A percentile compares a stretch with the other conserved stretches of the same genome.
Evolutionary conservation across 2,113 vertebrate species (phyloP).

Genomic region (Miniopterus natalensis): DNA sequence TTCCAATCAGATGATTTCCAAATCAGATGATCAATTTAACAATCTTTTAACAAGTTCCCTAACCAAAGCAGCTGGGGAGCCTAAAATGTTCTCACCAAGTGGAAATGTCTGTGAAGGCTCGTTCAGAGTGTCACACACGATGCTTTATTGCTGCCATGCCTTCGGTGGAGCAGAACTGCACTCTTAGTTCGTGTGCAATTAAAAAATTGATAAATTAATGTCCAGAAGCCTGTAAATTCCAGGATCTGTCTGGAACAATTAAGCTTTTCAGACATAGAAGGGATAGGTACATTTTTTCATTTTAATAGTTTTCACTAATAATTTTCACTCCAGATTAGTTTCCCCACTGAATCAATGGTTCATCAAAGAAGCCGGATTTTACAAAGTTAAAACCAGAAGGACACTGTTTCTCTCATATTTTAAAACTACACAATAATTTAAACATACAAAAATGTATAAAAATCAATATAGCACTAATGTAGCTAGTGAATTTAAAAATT

Average conservation of each 20-base stretch:
- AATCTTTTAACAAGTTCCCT: background rate
- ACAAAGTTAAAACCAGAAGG: background rate
- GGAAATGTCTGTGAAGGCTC: background rate
- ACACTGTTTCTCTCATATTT: background rate
- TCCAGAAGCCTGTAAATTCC: background rate
- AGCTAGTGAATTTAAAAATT: background rate
- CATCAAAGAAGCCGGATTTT: conserved; percentile 17
- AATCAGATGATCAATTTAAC: conserved; percentile 38
- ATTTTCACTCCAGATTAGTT: background rate
- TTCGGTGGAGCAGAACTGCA: background rate
- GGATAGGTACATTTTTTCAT: background rate
- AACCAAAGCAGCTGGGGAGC: background rate
- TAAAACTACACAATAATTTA: conserved; percentile 50
- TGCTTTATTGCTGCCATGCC: background rate
- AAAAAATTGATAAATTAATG: background rate
- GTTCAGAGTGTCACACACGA: background rate
- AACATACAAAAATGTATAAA: background rate
- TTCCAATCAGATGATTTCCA: background rate
- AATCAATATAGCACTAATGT: background rate
- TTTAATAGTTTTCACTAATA: conserved; percentile 55
- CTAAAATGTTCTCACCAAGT: background rate
- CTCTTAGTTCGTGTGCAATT: background rate
- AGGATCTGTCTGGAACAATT: conserved; percentile 17
- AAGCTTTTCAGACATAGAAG: conserved; percentile 16
- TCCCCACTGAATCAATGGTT: conserved; percentile 11